Evolutionary conservation across 2,113 vertebrate genomes (phyloP).

Genomic region (Tetrax tetrax): DNA sequence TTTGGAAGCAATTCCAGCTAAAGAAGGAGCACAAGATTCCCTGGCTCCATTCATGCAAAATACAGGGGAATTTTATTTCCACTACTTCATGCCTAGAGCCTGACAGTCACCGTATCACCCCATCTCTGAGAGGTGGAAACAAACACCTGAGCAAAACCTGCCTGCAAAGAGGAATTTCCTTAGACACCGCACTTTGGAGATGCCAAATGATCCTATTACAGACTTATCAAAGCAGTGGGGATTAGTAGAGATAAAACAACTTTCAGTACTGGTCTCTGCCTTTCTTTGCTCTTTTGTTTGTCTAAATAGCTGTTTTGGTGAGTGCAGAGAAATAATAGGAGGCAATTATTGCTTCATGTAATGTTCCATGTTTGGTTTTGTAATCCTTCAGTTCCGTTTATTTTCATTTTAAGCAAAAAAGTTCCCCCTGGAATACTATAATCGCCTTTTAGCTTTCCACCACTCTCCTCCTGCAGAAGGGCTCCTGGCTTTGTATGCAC

Average conservation of each 20-base stretch:
- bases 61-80: not conserved
- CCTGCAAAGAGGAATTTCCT: constrained; percentile 2
- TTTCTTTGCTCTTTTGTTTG: constrained; percentile 74
- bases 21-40: not conserved
- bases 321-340: constrained; percentile 79
- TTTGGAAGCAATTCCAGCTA: not conserved
- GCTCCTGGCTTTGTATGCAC: constrained; percentile 61
- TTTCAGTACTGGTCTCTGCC: constrained; percentile 66
- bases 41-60: not conserved
- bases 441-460: constrained; percentile 71
- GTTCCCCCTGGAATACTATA: constrained; percentile 78
- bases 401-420: constrained; percentile 78
- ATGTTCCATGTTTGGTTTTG: constrained; percentile 79
- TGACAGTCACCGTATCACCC: rapidly evolving
- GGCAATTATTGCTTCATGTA: constrained; percentile 82
- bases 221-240: constrained; percentile 75
- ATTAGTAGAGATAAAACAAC: constrained; percentile 70
- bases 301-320: constrained; percentile 82
- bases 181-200: constrained; percentile 21
- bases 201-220: constrained; percentile 70
- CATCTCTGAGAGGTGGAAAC: not conserved
- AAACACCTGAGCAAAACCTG: constrained; percentile 26
- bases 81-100: not conserved
- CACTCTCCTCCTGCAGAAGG: constrained; percentile 24
- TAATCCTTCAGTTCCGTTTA: constrained; percentile 80